Evolutionary conservation across 2,797 vertebrate genomes (phyloP).

Genomic region (Ibycter americanus): DNA sequence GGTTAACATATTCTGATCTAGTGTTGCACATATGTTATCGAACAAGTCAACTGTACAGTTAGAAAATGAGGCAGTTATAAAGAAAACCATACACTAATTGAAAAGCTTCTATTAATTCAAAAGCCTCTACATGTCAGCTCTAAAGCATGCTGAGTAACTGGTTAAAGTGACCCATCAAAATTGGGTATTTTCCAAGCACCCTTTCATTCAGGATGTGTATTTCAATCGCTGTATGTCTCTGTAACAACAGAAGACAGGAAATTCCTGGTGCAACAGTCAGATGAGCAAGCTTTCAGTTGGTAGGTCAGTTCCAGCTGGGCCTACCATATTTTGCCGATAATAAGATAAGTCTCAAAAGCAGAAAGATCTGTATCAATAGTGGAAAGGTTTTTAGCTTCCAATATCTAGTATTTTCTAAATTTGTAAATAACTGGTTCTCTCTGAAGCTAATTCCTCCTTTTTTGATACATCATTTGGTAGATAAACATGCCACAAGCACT

Average conservation of each 20-base stretch:
- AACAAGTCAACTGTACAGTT: neutral
- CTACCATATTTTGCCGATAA: conserved; percentile 9
- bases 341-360: neutral
- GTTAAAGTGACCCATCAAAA: conserved; percentile 65
- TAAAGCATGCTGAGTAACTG: neutral
- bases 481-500: neutral
- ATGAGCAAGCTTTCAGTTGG: neutral
- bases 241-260: neutral
- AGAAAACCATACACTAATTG: neutral
- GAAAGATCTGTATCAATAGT: neutral
- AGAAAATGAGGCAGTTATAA: neutral
- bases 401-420: neutral
- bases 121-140: neutral
- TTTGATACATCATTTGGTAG: neutral
- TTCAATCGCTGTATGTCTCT: neutral
- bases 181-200: conserved; percentile 51
- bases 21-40: neutral
- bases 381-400: neutral
- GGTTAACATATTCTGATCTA: neutral
- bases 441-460: neutral
- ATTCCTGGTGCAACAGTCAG: conserved; percentile 5
- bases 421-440: neutral
- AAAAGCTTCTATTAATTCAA: neutral
- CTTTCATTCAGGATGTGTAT: conserved; percentile 57
- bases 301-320: conserved; percentile 61